Evolutionary conservation across 2,888 invertebrate genomes (phyloP).

Genomic region (Cybosia mesomella): DNA sequence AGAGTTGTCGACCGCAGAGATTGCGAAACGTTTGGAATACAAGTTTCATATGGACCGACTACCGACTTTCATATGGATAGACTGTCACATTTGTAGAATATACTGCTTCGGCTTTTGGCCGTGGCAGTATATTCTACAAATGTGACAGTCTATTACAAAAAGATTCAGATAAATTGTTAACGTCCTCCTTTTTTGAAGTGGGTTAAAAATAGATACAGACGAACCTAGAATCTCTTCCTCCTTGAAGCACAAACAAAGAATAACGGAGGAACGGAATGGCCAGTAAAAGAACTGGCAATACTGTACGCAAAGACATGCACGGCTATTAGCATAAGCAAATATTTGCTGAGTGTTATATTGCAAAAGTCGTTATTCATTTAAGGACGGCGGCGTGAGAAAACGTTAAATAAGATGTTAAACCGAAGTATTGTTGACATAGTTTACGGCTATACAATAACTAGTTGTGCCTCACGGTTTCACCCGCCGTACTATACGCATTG

Average conservation of each 20-base stretch:
- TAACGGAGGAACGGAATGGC: not conserved
- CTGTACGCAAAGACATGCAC: conserved; percentile 13
- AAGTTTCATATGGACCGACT: no score
- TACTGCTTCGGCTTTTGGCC: no score
- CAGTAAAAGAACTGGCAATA: not conserved
- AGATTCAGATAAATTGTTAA: no score
- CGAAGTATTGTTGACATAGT: conserved; percentile 6
- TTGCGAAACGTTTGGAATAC: no score
- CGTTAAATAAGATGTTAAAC: conserved; percentile 16
- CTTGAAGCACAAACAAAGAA: not conserved
- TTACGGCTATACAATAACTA: not conserved
- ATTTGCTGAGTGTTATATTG: conserved; percentile 16
- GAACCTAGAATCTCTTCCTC: not conserved
- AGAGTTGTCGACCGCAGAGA: no score
- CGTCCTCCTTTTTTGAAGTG: no score
- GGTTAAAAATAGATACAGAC: no score
- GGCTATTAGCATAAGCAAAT: conserved; percentile 12
- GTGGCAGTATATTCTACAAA: no score
- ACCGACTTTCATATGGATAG: no score
- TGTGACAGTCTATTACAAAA: no score
- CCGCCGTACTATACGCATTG: no score
- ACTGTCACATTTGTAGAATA: no score
- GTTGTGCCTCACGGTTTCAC: not conserved
- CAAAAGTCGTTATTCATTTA: conserved; percentile 9
- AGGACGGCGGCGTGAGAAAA: conserved; percentile 5